Conservation (phyloP, 37 sponge, comb jelly and placozoan genomes). For the Theonella swinhoei region DNA sequence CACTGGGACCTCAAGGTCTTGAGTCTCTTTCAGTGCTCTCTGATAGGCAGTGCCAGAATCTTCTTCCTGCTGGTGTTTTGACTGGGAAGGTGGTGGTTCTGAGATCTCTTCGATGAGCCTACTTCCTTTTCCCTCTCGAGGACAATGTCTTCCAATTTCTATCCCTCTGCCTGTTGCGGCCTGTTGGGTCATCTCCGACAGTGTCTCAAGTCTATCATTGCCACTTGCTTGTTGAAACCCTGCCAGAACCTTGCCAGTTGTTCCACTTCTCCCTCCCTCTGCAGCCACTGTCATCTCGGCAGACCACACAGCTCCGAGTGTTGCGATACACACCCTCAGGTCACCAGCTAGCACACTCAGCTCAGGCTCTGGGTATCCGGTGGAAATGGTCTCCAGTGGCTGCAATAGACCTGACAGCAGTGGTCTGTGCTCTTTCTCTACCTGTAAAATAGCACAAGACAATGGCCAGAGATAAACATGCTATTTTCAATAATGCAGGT, state of each 20-base stretch:
- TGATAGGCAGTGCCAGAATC: slow-evolving; percentile 26
- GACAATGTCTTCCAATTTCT: too few species aligned
- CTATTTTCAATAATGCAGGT: not conserved
- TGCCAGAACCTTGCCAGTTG: not conserved
- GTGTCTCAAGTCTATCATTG: too few species aligned
- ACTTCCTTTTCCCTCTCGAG: too few species aligned
- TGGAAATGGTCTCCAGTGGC: slow-evolving; percentile 28
- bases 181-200: not conserved
- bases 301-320: slow-evolving; percentile 79
- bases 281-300: slow-evolving; percentile 26
- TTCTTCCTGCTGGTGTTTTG: too few species aligned
- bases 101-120: too few species aligned
- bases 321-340: slow-evolving; percentile 76
- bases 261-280: not conserved
- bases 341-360: slow-evolving; percentile 57
- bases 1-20: slow-evolving; percentile 71
- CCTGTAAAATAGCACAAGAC: not conserved
- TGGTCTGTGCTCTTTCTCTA: slow-evolving; percentile 21
- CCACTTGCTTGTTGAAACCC: not conserved
- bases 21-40: slow-evolving; percentile 41
- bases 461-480: too few species aligned
- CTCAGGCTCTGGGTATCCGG: slow-evolving; percentile 46
- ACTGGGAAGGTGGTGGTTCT: too few species aligned
- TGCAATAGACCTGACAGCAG: slow-evolving; percentile 38
- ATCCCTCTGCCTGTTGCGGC: not conserved